A percentile compares a stretch with the other conserved stretches of the same genome.
phyloP scores from a whole-genome alignment of 2,888 invertebrate genomes.

The Ceriagrion tenellum region DNA sequence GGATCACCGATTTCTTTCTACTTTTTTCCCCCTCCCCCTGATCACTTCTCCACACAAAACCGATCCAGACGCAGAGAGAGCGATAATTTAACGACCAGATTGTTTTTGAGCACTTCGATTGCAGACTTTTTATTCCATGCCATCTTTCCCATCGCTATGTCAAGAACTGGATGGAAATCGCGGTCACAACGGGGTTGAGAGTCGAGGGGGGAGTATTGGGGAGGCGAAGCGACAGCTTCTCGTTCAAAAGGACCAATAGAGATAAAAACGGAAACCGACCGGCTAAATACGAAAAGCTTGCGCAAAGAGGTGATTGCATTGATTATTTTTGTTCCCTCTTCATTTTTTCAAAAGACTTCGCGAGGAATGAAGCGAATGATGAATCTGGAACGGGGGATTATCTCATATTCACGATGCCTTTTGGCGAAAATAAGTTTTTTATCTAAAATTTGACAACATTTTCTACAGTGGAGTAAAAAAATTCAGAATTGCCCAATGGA shows the following conservation, averaged over 20 bases:
- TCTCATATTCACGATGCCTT: too few species aligned
- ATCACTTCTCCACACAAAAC: neutral
- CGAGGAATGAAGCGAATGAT: too few species aligned
- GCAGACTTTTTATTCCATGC: neutral
- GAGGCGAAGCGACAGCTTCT: neutral
- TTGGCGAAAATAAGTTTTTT: too few species aligned
- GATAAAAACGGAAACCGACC: neutral
- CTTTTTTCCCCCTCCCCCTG: neutral
- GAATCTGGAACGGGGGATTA: too few species aligned
- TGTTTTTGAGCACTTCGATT: neutral
- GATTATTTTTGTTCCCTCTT: neutral
- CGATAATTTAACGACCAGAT: conserved; percentile 4
- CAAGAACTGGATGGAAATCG: neutral
- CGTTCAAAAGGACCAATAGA: neutral
- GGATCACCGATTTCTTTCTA: neutral
- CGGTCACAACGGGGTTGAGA: neutral
- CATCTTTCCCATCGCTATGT: neutral
- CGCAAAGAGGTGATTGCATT: neutral
- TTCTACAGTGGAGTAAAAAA: neutral
- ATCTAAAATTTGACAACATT: neutral
- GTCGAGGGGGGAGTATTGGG: neutral
- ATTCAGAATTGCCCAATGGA: neutral
- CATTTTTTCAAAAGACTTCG: too few species aligned
- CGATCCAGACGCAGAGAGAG: neutral
- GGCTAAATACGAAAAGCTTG: neutral